Evolutionary conservation across 2,888 invertebrate species (phyloP).

Genomic region (Strigamia transsilvanica): DNA sequence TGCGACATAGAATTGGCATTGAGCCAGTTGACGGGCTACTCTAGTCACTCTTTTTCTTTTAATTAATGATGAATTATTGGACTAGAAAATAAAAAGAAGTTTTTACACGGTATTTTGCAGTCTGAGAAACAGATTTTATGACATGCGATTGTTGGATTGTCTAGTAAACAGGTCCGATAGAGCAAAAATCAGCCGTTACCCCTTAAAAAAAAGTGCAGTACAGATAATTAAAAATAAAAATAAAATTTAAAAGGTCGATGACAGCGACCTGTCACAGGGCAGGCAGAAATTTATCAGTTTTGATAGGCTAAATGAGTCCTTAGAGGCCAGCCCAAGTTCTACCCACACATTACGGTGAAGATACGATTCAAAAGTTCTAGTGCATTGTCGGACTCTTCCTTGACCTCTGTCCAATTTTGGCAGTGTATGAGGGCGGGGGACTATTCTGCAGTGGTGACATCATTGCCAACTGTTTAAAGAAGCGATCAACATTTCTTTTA

Average conservation of each 20-base stretch:
- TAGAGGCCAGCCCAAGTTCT: conserved; percentile 14
- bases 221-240: conserved; percentile 9
- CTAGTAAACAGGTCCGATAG: not conserved
- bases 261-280: conserved; percentile 45
- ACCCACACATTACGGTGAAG: conserved; percentile 38
- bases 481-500: not conserved
- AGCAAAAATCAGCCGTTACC: not conserved
- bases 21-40: conserved; percentile 7
- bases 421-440: not conserved
- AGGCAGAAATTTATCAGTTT: conserved; percentile 45
- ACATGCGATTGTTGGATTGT: not conserved
- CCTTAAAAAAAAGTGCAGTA: too few relatives aligned
- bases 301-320: conserved; percentile 49
- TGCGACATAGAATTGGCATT: not conserved
- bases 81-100: not conserved
- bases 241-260: conserved; percentile 29
- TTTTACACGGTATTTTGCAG: conserved; percentile 32
- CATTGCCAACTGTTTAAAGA: conserved; percentile 37
- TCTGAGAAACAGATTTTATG: not conserved
- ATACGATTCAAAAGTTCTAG: not conserved
- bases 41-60: not conserved
- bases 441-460: conserved; percentile 15
- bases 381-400: conserved; percentile 10
- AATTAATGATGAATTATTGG: conserved; percentile 49
- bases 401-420: conserved; percentile 29